Conservation (phyloP, 2,113 vertebrate species). For the Puffinus mauretanicus region DNA sequence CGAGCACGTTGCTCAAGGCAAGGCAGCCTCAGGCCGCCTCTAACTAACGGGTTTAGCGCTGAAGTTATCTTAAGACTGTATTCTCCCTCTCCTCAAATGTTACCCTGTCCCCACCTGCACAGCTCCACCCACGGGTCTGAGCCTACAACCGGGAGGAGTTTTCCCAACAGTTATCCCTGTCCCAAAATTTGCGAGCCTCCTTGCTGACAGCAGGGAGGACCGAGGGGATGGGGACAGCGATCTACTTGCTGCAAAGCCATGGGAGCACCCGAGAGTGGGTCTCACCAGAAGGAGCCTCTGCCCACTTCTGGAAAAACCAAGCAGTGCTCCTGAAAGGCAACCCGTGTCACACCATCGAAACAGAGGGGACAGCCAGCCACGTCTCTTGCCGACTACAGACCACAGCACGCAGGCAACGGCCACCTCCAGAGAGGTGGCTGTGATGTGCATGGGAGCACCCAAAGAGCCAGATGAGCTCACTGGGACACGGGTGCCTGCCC, state of each 20-base stretch:
- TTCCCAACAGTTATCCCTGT: background rate
- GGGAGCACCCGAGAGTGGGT: background rate
- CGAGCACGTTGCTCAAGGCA: background rate
- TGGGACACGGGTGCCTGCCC: background rate
- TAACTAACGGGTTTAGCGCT: accelerated
- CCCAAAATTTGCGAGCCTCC: background rate
- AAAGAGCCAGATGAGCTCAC: background rate
- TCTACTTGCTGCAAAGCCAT: background rate
- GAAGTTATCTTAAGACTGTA: background rate
- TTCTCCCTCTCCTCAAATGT: background rate
- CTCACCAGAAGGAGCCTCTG: background rate
- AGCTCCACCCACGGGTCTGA: accelerated
- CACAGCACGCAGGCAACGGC: accelerated
- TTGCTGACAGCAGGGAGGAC: background rate
- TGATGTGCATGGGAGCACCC: background rate
- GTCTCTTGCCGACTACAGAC: background rate
- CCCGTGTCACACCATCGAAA: accelerated
- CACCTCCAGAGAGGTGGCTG: background rate
- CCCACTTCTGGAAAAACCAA: background rate
- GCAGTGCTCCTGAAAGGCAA: background rate
- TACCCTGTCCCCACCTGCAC: background rate
- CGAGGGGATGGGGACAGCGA: background rate
- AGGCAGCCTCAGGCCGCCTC: background rate
- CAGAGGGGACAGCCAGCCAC: background rate
- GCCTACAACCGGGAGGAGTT: accelerated